Evolutionary conservation across 1,140 invertebrate genomes (phyloP).

Genomic region (Scaptomyza graminum): DNA sequence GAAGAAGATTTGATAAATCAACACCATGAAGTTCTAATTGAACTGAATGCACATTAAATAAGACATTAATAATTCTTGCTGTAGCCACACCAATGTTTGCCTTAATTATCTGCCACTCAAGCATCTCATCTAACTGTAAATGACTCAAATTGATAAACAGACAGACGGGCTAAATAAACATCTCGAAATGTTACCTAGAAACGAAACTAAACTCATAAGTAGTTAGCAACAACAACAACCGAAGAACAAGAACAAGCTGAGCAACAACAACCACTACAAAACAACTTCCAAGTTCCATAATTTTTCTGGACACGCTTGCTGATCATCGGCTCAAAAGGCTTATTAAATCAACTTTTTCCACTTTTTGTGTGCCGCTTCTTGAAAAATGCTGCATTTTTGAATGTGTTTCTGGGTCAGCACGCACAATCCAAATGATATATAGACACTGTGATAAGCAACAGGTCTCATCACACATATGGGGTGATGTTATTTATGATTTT

Average conservation of each 20-base stretch:
- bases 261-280: no score
- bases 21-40: conserved; percentile 1
- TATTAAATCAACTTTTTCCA: conserved; percentile 67
- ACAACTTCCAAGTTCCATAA: conserved; percentile 47
- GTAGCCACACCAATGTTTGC: conserved; percentile 41
- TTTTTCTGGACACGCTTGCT: conserved; percentile 60
- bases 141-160: conserved; percentile 70
- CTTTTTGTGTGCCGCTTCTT: conserved; percentile 40
- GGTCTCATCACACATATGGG: background rate
- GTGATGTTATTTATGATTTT: conserved; percentile 68
- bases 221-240: conserved; percentile 1
- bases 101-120: conserved; percentile 48
- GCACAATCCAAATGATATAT: conserved; percentile 69
- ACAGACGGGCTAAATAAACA: conserved; percentile 43
- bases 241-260: background rate
- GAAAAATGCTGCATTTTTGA: conserved; percentile 16
- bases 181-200: conserved; percentile 40
- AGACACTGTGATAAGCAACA: conserved; percentile 34
- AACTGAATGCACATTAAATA: conserved; percentile 13
- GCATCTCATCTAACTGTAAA: conserved; percentile 69
- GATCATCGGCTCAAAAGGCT: conserved; percentile 40
- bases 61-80: conserved; percentile 6
- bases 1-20: background rate
- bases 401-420: conserved; percentile 64
- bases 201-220: conserved; percentile 17